These are phyloP conservation scores for Paraplagusia blochii DNA, from an alignment of 2,113 vertebrate genomes.

Conservation along the genomic window DNA sequence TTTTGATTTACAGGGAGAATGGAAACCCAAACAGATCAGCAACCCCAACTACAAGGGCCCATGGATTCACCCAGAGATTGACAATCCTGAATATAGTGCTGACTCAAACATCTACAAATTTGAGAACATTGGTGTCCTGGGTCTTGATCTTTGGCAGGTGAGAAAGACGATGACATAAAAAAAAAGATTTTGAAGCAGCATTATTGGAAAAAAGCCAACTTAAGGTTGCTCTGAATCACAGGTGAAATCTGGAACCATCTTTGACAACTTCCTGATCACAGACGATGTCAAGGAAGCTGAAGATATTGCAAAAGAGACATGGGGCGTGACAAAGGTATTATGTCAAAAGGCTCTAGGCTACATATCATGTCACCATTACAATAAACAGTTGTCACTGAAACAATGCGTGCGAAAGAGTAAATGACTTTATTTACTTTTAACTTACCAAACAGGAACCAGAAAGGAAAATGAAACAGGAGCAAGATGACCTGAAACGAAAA, in stretches of 20 bases:
- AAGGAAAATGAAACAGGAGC: constrained; percentile 73
- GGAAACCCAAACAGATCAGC: constrained; percentile 81
- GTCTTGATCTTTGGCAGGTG: constrained; percentile 90
- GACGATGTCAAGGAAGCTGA: constrained; percentile 82
- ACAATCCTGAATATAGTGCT: constrained; percentile 73
- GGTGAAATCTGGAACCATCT: constrained; percentile 87
- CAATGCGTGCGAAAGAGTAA: background rate
- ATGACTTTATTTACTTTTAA: background rate
- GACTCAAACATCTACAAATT: constrained; percentile 79
- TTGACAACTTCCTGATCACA: constrained; percentile 84
- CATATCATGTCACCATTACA: background rate
- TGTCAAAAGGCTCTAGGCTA: background rate
- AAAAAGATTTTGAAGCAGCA: too few relatives aligned
- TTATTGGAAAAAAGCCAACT: background rate
- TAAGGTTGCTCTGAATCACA: constrained; percentile 34
- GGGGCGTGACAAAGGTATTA: constrained; percentile 80
- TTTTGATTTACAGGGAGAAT: constrained; percentile 73
- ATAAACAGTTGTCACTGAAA: background rate
- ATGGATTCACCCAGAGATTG: constrained; percentile 84
- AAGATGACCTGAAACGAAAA: constrained; percentile 70
- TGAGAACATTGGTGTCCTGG: constrained; percentile 77
- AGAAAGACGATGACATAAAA: constrained; percentile 1
- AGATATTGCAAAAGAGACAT: constrained; percentile 78
- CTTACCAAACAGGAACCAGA: constrained; percentile 64
- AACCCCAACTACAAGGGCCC: constrained; percentile 79